Conservation (phyloP, 2,113 vertebrate genomes). For the Alaudala cheleensis region DNA sequence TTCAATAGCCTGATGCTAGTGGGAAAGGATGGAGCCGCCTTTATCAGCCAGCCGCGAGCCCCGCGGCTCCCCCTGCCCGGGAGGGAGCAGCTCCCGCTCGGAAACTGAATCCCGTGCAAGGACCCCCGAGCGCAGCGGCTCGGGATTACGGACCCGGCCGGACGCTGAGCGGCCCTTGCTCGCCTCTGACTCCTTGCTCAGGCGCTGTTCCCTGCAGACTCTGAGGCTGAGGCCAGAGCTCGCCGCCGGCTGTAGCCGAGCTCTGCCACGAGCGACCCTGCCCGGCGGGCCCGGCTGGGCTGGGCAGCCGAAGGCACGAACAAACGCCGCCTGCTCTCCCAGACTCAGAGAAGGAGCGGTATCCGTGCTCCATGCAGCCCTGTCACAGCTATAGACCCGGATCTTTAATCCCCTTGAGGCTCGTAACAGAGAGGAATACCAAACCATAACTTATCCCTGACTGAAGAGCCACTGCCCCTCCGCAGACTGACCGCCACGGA, state of each 20-base stretch:
- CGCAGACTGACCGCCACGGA: fast-evolving
- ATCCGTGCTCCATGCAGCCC: fast-evolving
- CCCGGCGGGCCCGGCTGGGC: background rate
- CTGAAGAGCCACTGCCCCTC: background rate
- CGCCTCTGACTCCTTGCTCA: fast-evolving
- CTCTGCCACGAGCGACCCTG: fast-evolving
- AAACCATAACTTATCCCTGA: background rate
- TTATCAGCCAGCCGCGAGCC: background rate
- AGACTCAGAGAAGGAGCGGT: fast-evolving
- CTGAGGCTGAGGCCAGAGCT: background rate
- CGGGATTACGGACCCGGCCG: fast-evolving
- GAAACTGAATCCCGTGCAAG: background rate
- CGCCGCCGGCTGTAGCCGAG: background rate
- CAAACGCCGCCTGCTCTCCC: background rate
- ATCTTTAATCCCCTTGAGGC: background rate
- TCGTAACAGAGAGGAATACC: background rate
- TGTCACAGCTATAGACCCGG: background rate
- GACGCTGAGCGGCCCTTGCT: background rate
- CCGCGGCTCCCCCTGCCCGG: background rate
- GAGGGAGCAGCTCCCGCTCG: background rate
- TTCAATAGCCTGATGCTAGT: background rate
- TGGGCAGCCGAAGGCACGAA: background rate
- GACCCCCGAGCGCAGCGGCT: background rate
- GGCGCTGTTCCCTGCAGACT: fast-evolving
- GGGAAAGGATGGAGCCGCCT: background rate